Evolutionary conservation across 2,888 invertebrate genomes (phyloP).

Genomic region (Acrocera orbiculus): DNA sequence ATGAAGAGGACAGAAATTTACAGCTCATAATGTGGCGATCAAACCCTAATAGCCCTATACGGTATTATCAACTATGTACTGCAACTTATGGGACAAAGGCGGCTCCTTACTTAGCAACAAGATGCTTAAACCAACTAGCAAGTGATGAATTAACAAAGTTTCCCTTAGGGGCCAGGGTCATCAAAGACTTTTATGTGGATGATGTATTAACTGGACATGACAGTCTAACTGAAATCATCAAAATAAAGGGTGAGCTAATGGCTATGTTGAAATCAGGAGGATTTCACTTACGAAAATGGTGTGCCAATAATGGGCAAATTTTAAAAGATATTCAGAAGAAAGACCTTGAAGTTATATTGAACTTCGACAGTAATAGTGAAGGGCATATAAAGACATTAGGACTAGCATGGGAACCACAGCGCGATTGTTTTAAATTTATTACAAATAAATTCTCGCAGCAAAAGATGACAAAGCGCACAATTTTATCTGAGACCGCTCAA

Average conservation of each 20-base stretch:
- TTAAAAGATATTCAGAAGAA: neutral
- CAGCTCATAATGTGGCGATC: neutral
- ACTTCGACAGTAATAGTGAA: neutral
- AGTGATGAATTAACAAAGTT: neutral
- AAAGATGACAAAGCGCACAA: conserved; percentile 4
- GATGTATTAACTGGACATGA: neutral
- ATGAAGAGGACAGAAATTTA: neutral
- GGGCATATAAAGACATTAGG: neutral
- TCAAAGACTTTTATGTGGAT: neutral
- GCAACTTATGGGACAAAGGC: conserved; percentile 1
- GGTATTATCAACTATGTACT: conserved; percentile 21
- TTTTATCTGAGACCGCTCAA: neutral
- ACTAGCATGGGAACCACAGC: neutral
- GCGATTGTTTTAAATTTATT: neutral
- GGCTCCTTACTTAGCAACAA: neutral
- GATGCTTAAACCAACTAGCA: neutral
- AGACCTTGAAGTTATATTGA: neutral
- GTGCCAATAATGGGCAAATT: neutral
- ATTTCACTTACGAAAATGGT: neutral
- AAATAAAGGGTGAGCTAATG: neutral
- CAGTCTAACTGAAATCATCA: neutral
- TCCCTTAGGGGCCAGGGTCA: neutral
- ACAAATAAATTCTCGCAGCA: conserved; percentile 18
- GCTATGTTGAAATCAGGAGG: neutral
- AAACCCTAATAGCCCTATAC: conserved; percentile 14